These are phyloP conservation scores for Hippocampus guttulatus DNA, from an alignment of 2,113 vertebrate species.

Conservation along the genomic window DNA sequence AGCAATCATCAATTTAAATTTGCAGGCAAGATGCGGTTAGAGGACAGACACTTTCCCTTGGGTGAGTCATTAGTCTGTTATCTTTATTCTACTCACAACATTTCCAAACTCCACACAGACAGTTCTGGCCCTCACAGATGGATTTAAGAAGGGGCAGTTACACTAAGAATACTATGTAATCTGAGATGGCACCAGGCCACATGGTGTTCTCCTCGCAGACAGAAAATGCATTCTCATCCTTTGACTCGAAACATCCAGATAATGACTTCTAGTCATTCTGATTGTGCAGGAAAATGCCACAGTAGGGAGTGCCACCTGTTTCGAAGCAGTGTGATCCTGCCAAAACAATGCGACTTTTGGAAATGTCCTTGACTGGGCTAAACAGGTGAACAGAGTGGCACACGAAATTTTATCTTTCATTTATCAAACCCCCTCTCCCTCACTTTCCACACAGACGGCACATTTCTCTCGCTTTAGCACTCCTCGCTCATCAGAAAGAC, in stretches of 20 bases:
- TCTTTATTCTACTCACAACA: constrained; percentile 1
- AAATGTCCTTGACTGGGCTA: not conserved
- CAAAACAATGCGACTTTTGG: not conserved
- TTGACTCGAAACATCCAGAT: constrained; percentile 19
- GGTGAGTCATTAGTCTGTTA: not conserved
- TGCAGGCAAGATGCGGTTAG: not conserved
- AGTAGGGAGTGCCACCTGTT: not conserved
- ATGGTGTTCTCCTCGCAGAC: constrained; percentile 20
- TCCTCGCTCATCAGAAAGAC: not conserved
- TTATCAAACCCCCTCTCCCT: not conserved
- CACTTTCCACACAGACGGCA: not conserved
- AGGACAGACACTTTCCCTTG: not conserved
- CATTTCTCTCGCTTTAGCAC: not conserved
- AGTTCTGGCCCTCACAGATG: constrained; percentile 20
- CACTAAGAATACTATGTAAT: constrained; percentile 14
- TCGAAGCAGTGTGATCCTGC: not conserved
- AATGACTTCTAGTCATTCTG: constrained; percentile 24
- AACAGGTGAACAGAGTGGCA: not conserved
- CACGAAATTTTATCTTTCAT: not conserved
- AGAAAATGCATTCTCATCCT: constrained; percentile 35
- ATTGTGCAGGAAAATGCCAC: constrained; percentile 14
- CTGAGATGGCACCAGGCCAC: constrained; percentile 31
- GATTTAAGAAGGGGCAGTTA: constrained; percentile 7
- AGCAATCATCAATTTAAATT: not conserved
- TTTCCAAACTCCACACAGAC: constrained; percentile 2